Evolutionary conservation across 2,113 vertebrate genomes (phyloP).

Genomic region (Pimephales promelas): DNA sequence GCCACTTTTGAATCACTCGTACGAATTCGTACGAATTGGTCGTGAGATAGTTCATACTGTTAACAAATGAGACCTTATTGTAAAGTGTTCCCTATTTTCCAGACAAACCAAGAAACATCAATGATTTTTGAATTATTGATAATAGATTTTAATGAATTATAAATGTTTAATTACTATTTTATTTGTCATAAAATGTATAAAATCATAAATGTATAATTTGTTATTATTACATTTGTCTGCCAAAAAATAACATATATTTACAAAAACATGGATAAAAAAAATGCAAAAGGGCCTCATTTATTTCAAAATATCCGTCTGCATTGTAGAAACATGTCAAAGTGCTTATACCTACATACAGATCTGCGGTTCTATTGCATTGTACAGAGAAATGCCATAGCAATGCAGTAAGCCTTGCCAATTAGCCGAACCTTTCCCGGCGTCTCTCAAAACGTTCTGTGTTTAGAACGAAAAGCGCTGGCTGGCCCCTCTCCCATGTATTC

Average conservation of each 20-base stretch:
- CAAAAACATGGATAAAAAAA: not conserved
- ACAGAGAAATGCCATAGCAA: conserved; percentile 51
- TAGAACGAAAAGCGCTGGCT: conserved; percentile 52
- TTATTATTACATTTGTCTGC: not conserved
- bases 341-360: conserved; percentile 38
- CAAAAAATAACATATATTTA: not conserved
- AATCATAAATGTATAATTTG: not conserved
- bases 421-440: conserved; percentile 47
- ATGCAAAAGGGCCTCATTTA: not conserved
- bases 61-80: too few relatives aligned
- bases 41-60: too few relatives aligned
- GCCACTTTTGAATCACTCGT: too few relatives aligned
- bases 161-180: not conserved
- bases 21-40: too few relatives aligned
- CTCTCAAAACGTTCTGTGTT: conserved; percentile 48
- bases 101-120: not conserved
- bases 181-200: not conserved
- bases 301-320: not conserved
- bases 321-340: conserved; percentile 25
- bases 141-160: too few relatives aligned
- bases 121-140: not conserved
- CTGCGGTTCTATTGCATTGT: conserved; percentile 49
- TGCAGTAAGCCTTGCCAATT: conserved; percentile 52
- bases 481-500: conserved; percentile 38
- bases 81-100: not conserved